Evolutionary conservation across 2,888 invertebrate species (phyloP).

Genomic region (Drosophila borealis): DNA sequence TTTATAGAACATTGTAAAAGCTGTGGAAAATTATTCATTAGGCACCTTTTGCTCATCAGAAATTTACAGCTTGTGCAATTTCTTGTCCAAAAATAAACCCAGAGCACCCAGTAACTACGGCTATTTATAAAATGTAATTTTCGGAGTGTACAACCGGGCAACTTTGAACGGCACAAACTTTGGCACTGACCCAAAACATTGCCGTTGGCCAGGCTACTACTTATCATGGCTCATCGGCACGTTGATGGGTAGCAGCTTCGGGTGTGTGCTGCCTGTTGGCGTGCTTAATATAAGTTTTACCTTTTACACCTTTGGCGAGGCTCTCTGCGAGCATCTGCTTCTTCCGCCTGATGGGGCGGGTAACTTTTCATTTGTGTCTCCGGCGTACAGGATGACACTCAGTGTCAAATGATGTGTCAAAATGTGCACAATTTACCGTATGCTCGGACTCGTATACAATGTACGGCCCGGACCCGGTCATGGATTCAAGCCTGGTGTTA

Average conservation of each 20-base stretch:
- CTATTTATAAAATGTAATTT: slow-evolving; percentile 61
- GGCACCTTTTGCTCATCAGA: slow-evolving; percentile 64
- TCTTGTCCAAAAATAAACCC: slow-evolving; percentile 43
- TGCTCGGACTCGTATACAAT: slow-evolving; percentile 44
- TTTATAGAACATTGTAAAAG: slow-evolving; percentile 56
- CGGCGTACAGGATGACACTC: slow-evolving; percentile 66
- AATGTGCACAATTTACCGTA: slow-evolving; percentile 78
- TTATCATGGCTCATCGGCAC: slow-evolving; percentile 54
- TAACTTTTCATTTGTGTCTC: slow-evolving; percentile 75
- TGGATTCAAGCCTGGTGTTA: slow-evolving; percentile 36
- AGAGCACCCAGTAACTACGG: slow-evolving; percentile 27
- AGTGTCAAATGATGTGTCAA: slow-evolving; percentile 83
- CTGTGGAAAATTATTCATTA: slow-evolving; percentile 62
- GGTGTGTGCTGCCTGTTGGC: slow-evolving; percentile 21
- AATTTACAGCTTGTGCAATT: slow-evolving; percentile 64
- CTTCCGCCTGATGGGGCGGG: slow-evolving; percentile 21
- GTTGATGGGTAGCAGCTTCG: slow-evolving; percentile 51
- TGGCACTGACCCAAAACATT: slow-evolving; percentile 68
- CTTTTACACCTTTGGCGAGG: slow-evolving; percentile 37
- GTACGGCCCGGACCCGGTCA: slow-evolving; percentile 4
- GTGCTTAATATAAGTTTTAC: slow-evolving; percentile 61
- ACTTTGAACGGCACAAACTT: slow-evolving; percentile 47
- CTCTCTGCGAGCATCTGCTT: not conserved
- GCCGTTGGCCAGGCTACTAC: slow-evolving; percentile 44
- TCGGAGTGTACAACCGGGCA: slow-evolving; percentile 28